These are phyloP conservation scores for Ophonus ardosiacus DNA, from an alignment of 2,888 invertebrate species.

Conservation along the genomic window DNA sequence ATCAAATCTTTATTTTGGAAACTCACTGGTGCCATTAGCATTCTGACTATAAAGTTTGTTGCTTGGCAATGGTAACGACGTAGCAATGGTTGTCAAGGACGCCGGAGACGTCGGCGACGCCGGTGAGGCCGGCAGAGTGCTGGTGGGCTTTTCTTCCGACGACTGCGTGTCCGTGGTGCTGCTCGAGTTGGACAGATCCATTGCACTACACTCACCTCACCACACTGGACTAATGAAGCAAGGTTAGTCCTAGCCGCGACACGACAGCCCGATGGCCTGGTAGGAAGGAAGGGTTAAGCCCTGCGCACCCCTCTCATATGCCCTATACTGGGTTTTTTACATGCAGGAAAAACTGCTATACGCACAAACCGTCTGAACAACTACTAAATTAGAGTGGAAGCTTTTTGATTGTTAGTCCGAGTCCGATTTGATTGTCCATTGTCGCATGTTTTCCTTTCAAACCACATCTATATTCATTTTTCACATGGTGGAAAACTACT, in stretches of 20 bases:
- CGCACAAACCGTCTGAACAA: neutral
- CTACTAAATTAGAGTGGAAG: neutral
- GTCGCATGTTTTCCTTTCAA: too few relatives aligned
- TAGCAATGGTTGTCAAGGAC: neutral
- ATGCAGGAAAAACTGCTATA: neutral
- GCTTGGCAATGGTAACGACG: neutral
- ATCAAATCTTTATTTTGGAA: neutral
- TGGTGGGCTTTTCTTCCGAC: neutral
- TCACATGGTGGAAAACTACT: too few relatives aligned
- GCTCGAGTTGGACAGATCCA: constrained; percentile 13
- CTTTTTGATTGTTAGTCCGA: too few relatives aligned
- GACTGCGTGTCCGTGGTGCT: neutral
- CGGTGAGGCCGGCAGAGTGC: neutral
- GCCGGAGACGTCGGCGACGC: neutral
- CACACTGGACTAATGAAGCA: neutral
- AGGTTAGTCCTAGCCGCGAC: neutral
- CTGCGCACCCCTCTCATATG: neutral
- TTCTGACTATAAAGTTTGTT: neutral
- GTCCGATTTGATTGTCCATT: too few relatives aligned
- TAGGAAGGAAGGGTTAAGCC: neutral
- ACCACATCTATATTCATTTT: too few relatives aligned
- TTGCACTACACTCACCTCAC: neutral
- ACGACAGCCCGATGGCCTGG: neutral
- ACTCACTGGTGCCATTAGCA: neutral
- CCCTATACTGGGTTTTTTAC: neutral